Conservation (phyloP, 1,140 invertebrate genomes). For the Bombus sylvicola region DNA sequence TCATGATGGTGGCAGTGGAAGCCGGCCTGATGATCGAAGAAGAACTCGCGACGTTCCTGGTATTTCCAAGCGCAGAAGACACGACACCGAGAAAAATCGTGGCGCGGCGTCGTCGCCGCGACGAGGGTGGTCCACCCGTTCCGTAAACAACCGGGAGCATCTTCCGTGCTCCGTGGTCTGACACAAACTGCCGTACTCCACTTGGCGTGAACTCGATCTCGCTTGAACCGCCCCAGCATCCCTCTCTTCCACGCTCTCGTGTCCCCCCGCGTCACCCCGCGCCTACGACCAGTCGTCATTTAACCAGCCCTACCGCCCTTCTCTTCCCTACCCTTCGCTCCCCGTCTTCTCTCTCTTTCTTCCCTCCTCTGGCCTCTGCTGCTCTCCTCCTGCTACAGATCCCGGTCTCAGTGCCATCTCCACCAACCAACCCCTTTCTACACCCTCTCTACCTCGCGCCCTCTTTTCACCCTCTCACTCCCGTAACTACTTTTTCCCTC, state of each 20-base stretch:
- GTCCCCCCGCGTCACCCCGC: slow-evolving; percentile 11
- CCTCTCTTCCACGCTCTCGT: slow-evolving; percentile 56
- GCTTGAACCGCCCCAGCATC: slow-evolving; percentile 75
- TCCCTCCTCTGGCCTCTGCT: slow-evolving; percentile 26
- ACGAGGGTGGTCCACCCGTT: slow-evolving; percentile 66
- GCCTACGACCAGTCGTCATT: slow-evolving; percentile 14
- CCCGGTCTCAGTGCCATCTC: slow-evolving; percentile 49
- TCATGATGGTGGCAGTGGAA: slow-evolving; percentile 60
- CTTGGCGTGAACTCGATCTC: slow-evolving; percentile 75
- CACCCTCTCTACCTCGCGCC: slow-evolving; percentile 1
- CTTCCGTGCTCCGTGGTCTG: slow-evolving; percentile 78
- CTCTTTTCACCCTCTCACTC: slow-evolving; percentile 28
- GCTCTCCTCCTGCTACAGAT: slow-evolving; percentile 42
- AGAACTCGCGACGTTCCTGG: slow-evolving; percentile 23
- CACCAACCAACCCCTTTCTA: slow-evolving; percentile 35
- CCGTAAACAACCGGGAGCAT: slow-evolving; percentile 72
- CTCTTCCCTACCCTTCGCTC: slow-evolving; percentile 41
- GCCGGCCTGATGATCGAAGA: slow-evolving; percentile 24
- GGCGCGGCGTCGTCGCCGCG: slow-evolving; percentile 61
- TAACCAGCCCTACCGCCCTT: slow-evolving; percentile 41
- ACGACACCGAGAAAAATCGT: slow-evolving; percentile 54
- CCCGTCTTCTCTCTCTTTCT: slow-evolving; percentile 4
- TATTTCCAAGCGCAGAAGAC: slow-evolving; percentile 29
- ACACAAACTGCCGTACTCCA: slow-evolving; percentile 79
- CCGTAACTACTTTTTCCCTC: background rate